These are phyloP conservation scores for Wasmannia auropunctata DNA, from an alignment of 1,140 invertebrate genomes.

Conservation along the genomic window DNA sequence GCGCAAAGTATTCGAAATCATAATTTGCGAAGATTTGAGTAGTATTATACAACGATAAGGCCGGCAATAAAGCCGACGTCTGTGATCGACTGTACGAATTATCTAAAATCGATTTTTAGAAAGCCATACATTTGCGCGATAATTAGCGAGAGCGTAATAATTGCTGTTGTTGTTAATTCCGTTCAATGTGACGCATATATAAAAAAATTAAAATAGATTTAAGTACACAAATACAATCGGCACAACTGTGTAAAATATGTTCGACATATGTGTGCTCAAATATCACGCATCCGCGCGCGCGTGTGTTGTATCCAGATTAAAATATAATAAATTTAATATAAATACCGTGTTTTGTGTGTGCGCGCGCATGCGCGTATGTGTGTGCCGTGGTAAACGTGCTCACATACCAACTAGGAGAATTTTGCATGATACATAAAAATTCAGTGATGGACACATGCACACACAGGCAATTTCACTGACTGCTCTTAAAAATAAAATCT, in stretches of 20 bases:
- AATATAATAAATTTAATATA: slow-evolving; percentile 25
- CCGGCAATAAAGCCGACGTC: not conserved
- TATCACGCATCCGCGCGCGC: not conserved
- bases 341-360: not conserved
- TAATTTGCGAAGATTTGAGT: not conserved
- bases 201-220: not conserved
- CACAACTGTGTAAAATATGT: slow-evolving; percentile 13
- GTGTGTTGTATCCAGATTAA: not conserved
- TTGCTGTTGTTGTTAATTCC: not conserved
- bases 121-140: not conserved
- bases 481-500: not conserved
- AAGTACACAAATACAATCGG: not conserved
- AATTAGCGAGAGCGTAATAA: slow-evolving; percentile 3
- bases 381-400: too few relatives aligned
- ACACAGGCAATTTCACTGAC: not conserved
- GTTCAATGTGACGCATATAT: not conserved
- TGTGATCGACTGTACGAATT: not conserved
- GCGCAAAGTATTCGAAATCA: not conserved
- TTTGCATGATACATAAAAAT: slow-evolving; percentile 27
- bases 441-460: not conserved
- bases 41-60: not conserved
- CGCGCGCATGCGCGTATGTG: not conserved
- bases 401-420: not conserved
- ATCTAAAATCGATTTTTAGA: not conserved
- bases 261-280: not conserved